These are phyloP conservation scores for Brachionus sp. DNA, from an alignment of 1,140 invertebrate genomes.

Conservation along the genomic window DNA sequence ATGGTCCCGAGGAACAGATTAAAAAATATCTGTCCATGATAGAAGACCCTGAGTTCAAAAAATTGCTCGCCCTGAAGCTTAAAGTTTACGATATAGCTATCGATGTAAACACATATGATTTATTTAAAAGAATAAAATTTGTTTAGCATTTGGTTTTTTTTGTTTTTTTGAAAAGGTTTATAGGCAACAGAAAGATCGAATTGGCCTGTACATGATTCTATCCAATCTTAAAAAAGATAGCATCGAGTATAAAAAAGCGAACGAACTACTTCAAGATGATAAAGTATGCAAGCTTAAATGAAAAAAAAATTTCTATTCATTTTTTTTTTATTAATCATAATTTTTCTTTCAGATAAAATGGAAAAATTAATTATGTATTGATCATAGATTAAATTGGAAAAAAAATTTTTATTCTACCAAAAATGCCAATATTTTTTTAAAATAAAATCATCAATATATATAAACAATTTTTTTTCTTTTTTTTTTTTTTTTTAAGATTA, in stretches of 20 bases:
- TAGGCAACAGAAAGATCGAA: conserved; percentile 5
- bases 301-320: not conserved
- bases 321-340: not conserved
- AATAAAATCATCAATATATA: not conserved
- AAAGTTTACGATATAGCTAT: not conserved
- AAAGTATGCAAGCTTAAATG: not conserved
- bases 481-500: not conserved
- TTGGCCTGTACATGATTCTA: not conserved
- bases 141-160: not conserved
- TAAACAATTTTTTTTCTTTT: too few relatives aligned
- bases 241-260: conserved; percentile 9
- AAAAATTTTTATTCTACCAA: too few relatives aligned
- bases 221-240: conserved; percentile 27
- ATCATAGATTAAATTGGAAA: not conserved
- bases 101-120: not conserved
- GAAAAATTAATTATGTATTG: conserved; percentile 17
- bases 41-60: not conserved
- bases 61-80: not conserved
- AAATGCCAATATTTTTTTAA: not conserved
- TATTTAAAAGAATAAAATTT: conserved; percentile 2
- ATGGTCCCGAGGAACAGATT: not conserved
- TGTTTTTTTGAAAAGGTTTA: conserved; percentile 9
- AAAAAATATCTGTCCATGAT: conserved; percentile 12
- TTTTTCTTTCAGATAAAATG: conserved; percentile 33
- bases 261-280: conserved; percentile 1